Conservation (phyloP, 2,888 invertebrate species). For the Cremastinae sp. region DNA sequence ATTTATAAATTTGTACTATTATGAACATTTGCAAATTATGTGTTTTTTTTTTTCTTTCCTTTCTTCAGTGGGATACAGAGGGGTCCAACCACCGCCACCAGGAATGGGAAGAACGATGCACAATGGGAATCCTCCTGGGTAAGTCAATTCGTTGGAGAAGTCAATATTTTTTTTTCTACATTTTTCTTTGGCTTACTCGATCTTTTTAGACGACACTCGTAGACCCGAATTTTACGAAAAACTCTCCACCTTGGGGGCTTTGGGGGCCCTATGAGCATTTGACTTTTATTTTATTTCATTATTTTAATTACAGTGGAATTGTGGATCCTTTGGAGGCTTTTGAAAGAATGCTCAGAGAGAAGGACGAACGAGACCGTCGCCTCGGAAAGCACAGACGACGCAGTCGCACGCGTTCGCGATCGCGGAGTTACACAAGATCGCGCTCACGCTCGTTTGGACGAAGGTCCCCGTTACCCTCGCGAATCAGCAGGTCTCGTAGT, state of each 20-base stretch:
- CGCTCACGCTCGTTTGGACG: slow-evolving; percentile 78
- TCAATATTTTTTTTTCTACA: neutral
- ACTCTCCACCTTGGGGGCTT: no score
- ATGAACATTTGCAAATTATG: no score
- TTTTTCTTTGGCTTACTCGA: slow-evolving; percentile 10
- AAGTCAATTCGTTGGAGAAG: slow-evolving; percentile 55
- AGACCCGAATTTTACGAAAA: no score
- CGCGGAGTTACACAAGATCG: slow-evolving; percentile 81
- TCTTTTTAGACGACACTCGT: no score
- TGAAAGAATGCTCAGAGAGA: slow-evolving; percentile 92
- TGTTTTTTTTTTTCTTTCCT: slow-evolving; percentile 72
- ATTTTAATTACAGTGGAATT: slow-evolving; percentile 86
- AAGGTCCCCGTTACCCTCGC: slow-evolving; percentile 76
- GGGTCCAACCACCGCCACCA: slow-evolving; percentile 83
- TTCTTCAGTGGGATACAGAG: slow-evolving; percentile 76
- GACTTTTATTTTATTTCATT: no score
- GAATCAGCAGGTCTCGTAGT: slow-evolving; percentile 79
- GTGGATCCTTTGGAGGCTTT: slow-evolving; percentile 94
- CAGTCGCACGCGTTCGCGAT: slow-evolving; percentile 81
- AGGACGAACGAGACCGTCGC: slow-evolving; percentile 87
- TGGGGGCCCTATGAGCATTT: no score
- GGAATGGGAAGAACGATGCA: slow-evolving; percentile 81
- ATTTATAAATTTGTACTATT: neutral
- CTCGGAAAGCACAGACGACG: slow-evolving; percentile 84
- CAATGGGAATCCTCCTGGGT: slow-evolving; percentile 83